Conservation (phyloP, 1,140 invertebrate species). For the Rhyacophila brunnea region DNA sequence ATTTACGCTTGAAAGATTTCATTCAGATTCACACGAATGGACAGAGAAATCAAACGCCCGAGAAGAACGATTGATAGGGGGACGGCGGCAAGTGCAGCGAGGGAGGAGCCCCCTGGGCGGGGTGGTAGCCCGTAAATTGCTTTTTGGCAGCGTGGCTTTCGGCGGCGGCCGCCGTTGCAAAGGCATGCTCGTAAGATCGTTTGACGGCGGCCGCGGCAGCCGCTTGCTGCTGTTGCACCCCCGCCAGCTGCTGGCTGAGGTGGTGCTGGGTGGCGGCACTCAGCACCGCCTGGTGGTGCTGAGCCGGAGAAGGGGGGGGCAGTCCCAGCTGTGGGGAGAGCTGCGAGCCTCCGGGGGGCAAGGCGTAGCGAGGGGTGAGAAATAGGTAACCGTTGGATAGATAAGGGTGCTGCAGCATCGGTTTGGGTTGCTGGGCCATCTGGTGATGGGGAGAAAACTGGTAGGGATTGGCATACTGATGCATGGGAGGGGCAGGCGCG, state of each 20-base stretch:
- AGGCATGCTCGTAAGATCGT: slow-evolving; percentile 54
- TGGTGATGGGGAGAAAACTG: background rate
- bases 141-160: slow-evolving; percentile 41
- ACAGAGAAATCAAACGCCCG: slow-evolving; percentile 9
- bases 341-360: background rate
- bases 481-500: background rate
- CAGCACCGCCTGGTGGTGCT: background rate
- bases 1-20: too few relatives aligned
- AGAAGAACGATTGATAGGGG: slow-evolving; percentile 56
- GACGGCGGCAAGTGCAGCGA: slow-evolving; percentile 44
- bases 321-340: background rate
- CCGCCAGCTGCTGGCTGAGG: slow-evolving; percentile 24
- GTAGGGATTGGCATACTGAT: slow-evolving; percentile 6
- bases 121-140: slow-evolving; percentile 43
- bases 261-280: too few relatives aligned
- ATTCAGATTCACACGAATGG: too few relatives aligned
- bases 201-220: slow-evolving; percentile 41
- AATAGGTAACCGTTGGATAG: background rate
- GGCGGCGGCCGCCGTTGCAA: slow-evolving; percentile 44
- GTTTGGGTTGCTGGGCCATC: slow-evolving; percentile 3
- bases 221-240: slow-evolving; percentile 27
- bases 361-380: slow-evolving; percentile 11
- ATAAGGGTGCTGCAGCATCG: background rate
- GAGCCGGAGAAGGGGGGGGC: slow-evolving; percentile 16
- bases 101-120: slow-evolving; percentile 42